Evolutionary conservation across 2,113 vertebrate genomes (phyloP).

Genomic region (Phasianus colchicus): DNA sequence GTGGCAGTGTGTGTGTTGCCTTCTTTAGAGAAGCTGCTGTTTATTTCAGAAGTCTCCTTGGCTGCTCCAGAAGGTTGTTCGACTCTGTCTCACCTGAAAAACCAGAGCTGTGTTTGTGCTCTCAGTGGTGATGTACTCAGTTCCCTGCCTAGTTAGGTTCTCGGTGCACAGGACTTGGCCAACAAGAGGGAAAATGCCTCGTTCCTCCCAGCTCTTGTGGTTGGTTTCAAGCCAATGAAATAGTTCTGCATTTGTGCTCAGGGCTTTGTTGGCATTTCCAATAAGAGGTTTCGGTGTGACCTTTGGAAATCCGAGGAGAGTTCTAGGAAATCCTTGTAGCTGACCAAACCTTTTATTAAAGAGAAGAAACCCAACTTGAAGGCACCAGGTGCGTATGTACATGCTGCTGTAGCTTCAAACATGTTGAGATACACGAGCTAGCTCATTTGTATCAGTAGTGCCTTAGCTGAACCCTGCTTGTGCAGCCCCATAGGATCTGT

Average conservation of each 20-base stretch:
- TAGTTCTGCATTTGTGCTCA: background rate
- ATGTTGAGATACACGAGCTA: background rate
- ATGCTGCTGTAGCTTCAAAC: background rate
- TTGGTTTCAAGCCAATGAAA: background rate
- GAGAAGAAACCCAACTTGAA: background rate
- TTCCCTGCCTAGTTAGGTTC: background rate
- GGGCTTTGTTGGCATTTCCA: background rate
- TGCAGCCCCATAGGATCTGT: background rate
- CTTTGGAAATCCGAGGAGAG: background rate
- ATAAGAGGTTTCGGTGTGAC: background rate
- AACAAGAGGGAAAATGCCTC: fast-evolving
- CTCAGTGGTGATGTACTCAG: background rate
- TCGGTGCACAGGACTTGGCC: background rate
- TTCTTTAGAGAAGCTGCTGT: background rate
- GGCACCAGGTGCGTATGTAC: background rate
- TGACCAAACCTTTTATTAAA: background rate
- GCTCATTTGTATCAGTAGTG: background rate
- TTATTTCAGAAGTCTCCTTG: background rate
- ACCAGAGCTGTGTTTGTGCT: fast-evolving
- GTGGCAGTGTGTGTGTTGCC: background rate
- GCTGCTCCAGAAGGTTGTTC: background rate
- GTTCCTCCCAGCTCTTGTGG: background rate
- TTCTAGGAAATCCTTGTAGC: background rate
- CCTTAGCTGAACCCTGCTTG: background rate
- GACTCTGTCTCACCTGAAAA: background rate